Evolutionary conservation across 2,888 invertebrate genomes (phyloP), one percentile per base, ranked within the genome.

Genomic region (Cheilosia vulpina): DNA sequence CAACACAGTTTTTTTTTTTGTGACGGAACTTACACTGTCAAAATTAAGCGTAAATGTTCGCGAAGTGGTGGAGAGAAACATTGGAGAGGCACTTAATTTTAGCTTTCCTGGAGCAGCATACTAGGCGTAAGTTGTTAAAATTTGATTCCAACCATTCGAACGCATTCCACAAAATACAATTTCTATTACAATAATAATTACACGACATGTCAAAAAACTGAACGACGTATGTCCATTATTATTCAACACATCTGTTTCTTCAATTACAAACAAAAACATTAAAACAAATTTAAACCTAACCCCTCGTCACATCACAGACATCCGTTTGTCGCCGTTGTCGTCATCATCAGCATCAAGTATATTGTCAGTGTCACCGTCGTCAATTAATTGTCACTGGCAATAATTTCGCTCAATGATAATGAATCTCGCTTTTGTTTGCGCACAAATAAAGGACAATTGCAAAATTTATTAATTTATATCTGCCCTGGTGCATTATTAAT

Each of bases 401-500:
- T 65, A 79, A 71, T 71, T 58, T 45, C 34, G 11, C 34, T 57
- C 52, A 43, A 57, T 43, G 63, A 71, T 63, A 43, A 50, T 58
- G 50, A 58, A 65, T 62, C 43, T 38, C 13, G 13, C 24, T 53
- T 38, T 76, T 53, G 45, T 69, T 78, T 71, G n/a, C 60, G 15
- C 52, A 63, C 50, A 76, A 43, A 66, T 43, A 19, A 9, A 60
- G 71, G 63, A 34, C 72, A 79, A 79, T 71, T 41, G 17, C 34
- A 19, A 55, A 31, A 13, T 55, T 68, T 57, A 57, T 31, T 41
- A 17, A 55, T 27, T 53, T 43, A 57, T 50, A 47, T 38, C 11
- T 27, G 9, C 15, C 38, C 50, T 27, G n/a, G 19, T 58, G 52
- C 53, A 63, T 55, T 53, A 62, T 75, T 68, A 69, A 27, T 57